phyloP scores from a whole-genome alignment of 2,113 vertebrate species.

The Nesoenas mayeri region DNA sequence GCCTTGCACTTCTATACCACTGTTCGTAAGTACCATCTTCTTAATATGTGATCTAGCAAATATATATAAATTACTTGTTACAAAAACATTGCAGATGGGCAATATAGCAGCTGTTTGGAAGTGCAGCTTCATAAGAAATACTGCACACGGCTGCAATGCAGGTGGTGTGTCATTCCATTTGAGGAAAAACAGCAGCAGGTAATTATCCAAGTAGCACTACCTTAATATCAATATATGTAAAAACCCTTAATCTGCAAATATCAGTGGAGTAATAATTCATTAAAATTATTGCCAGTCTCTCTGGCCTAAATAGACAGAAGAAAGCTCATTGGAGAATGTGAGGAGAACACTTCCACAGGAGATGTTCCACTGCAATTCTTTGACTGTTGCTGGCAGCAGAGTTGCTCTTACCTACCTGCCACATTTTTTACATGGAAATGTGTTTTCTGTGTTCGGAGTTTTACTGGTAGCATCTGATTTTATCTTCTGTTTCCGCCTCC shows the following conservation, averaged over 20 bases:
- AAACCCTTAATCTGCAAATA: neutral
- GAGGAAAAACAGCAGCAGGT: neutral
- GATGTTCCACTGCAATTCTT: neutral
- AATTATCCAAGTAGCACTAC: neutral
- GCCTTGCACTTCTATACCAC: neutral
- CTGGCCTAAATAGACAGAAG: neutral
- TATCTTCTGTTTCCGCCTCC: slow-evolving; percentile 71
- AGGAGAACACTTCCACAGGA: neutral
- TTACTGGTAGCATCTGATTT: slow-evolving; percentile 75
- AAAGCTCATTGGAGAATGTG: neutral
- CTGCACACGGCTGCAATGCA: neutral
- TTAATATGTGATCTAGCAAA: neutral
- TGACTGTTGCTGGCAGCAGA: neutral
- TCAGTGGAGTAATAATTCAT: neutral
- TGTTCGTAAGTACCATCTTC: neutral
- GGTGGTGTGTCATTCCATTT: neutral
- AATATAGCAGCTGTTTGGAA: neutral
- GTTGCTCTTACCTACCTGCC: slow-evolving; percentile 90
- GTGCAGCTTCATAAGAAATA: neutral
- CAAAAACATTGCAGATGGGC: neutral
- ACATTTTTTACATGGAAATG: slow-evolving; percentile 99
- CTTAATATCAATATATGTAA: neutral
- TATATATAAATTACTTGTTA: neutral
- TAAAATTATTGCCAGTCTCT: neutral
- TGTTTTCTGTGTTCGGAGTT: slow-evolving; percentile 82